These are phyloP conservation scores for Laothoe populi DNA, from an alignment of 2,888 invertebrate genomes.

Conservation along the genomic window DNA sequence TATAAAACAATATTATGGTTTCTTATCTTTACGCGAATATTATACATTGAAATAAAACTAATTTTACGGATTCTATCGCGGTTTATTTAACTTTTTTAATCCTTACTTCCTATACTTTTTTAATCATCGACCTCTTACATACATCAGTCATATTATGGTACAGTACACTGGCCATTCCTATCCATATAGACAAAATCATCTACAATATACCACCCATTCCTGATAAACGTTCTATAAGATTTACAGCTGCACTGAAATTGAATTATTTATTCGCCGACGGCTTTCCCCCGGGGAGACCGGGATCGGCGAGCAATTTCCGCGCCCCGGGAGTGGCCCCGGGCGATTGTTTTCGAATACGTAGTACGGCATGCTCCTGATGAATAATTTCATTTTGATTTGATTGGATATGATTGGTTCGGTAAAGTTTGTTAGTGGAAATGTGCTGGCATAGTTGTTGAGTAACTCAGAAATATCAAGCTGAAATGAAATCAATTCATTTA, in stretches of 20 bases:
- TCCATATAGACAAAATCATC: not conserved
- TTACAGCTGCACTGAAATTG: constrained; percentile 63
- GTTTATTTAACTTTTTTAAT: too few relatives aligned
- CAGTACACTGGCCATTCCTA: too few relatives aligned
- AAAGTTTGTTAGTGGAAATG: too few relatives aligned
- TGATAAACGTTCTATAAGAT: constrained; percentile 44
- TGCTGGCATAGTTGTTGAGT: not conserved
- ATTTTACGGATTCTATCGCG: too few relatives aligned
- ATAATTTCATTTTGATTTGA: constrained; percentile 18
- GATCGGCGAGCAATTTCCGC: constrained; percentile 66
- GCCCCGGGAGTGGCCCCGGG: constrained; percentile 71
- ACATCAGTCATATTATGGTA: too few relatives aligned
- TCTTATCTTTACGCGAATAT: too few relatives aligned
- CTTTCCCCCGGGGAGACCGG: constrained; percentile 34
- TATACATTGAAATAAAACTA: too few relatives aligned
- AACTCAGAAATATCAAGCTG: too few relatives aligned
- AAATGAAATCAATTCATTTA: too few relatives aligned
- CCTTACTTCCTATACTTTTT: too few relatives aligned
- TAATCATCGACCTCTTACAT: too few relatives aligned
- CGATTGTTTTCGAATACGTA: constrained; percentile 54
- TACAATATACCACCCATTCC: not conserved
- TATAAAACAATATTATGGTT: too few relatives aligned
- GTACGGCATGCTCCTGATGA: constrained; percentile 26
- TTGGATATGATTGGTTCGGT: constrained; percentile 26
- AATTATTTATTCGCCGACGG: constrained; percentile 59